These are phyloP conservation scores for Ceyx cyanopectus DNA, from an alignment of 2,113 vertebrate species.

Conservation along the genomic window DNA sequence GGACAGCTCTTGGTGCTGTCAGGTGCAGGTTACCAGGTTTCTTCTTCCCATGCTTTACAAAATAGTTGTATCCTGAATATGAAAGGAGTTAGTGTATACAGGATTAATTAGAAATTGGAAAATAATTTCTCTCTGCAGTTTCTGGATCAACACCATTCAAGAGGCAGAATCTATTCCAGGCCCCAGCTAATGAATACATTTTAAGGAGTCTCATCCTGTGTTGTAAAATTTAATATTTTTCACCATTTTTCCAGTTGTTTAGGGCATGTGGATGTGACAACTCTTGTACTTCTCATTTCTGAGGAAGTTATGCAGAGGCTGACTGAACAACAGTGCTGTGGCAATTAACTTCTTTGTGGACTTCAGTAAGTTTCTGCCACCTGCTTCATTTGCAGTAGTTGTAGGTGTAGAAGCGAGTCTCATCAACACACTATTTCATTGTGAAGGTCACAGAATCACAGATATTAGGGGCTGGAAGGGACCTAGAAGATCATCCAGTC, in stretches of 20 bases:
- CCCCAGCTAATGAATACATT: background rate
- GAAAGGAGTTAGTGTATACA: no score
- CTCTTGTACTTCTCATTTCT: background rate
- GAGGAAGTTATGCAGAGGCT: background rate
- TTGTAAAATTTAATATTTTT: background rate
- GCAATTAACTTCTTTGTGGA: background rate
- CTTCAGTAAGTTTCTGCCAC: background rate
- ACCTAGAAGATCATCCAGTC: no score
- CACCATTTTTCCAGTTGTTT: background rate
- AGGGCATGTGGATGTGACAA: background rate
- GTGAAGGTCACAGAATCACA: background rate
- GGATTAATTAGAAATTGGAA: background rate
- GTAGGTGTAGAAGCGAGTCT: background rate
- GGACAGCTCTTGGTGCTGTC: background rate
- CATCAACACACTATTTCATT: background rate
- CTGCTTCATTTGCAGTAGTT: background rate
- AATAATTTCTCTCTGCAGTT: background rate
- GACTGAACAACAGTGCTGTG: background rate
- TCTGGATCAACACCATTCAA: background rate
- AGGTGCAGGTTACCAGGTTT: background rate
- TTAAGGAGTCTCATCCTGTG: background rate
- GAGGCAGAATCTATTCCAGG: background rate
- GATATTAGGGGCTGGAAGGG: no score
- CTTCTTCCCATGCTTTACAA: background rate
- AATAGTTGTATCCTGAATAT: rapidly evolving